Base-by-base conservation (phyloP, 2,113 vertebrate genomes). In the Protobothrops flavoviridis region DNA sequence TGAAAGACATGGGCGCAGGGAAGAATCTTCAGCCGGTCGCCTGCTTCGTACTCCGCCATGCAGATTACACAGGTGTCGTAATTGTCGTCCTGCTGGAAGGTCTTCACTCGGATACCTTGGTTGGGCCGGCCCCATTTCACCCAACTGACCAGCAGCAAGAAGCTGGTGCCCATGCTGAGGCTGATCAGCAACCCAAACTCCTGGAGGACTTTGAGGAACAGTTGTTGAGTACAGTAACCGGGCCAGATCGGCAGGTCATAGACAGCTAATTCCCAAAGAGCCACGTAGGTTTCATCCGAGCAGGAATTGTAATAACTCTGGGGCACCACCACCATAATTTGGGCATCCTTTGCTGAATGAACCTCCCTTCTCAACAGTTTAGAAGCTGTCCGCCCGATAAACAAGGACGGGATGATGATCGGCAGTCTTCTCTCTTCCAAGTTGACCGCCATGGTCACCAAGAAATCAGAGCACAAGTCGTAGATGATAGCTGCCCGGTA, bases 321-420 rank as follows among this genome's bases (percentile, higher is more conserved):
- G 98, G 96, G 1, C 97, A 98, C 97, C 93, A 97, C 97, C 53
- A 98, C 96, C 59, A 98, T 95, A 86, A 98, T 97, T 8, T 97
- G 98, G 2, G 97, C 96, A 1, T 97, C 20, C 24, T 87, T 91
- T 43, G 95, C 85, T 0, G 95, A 95, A 20, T 90, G 92, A 91
- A 94, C 10, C 0, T 94, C 55, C 55, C 91, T 87, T 1, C 88
- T 93, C 52, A 97, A 90, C 56, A 94, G 90, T 55, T 90, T 94
- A 1, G 97, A 88, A 7, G 97, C 53, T 0, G 93, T 93, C 45
- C 96, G 95, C 0, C 97, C 94, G 12, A 98, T 98, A 59, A 99
- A 99, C 50, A 99, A 98, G 0, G 98, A 98, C 0, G 98, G 98
- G 92, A 99, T 98, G 39, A 93, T 85, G 88, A 99, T 98, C 95